Evolutionary conservation across 1,140 invertebrate species (phyloP), one percentile per base, ranked within the genome.

Genomic region (Xylocopa sonorina): DNA sequence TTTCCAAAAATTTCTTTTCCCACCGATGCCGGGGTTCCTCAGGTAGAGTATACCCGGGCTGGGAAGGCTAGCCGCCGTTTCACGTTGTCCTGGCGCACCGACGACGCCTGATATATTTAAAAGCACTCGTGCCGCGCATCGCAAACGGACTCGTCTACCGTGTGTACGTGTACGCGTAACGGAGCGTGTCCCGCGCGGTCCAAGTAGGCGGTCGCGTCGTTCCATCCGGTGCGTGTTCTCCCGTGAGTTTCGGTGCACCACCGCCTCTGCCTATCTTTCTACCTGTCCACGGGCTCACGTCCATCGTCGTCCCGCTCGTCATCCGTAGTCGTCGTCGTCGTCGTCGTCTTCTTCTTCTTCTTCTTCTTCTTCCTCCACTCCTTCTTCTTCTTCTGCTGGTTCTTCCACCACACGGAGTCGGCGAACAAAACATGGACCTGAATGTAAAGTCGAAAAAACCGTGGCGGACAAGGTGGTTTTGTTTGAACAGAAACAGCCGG

Each of bases 371-470:
- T n/a, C n/a, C n/a, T n/a, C n/a, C n/a, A n/a, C n/a, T n/a, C n/a
- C n/a, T n/a, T n/a, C n/a, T n/a, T n/a, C n/a, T n/a, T n/a, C n/a
- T n/a, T n/a, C n/a, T n/a, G n/a, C n/a, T n/a, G n/a, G n/a, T n/a
- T n/a, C n/a, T n/a, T n/a, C n/a, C n/a, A n/a, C n/a, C n/a, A n/a
- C n/a, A n/a, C n/a, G n/a, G 78, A 83, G 58, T 63, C 79, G 82
- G 46, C 50, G 78, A 67, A 85, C 79, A 85, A 85, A 85, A 85
- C 84, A 78, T 69, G 84, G 79, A 81, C 78, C 84, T 82, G 84
- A 85, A 85, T 85, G 84, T 85, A 85, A 85, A 84, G 75, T 85
- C 69, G 51, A 75, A 81, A 85, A 85, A 85, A 74, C 74, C 79
- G 68, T 71, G 72, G 78, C 69, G 66, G 75, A 74, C 84, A 85